Evolutionary conservation across 2,113 vertebrate genomes (phyloP).

Genomic region (Daboia siamensis): DNA sequence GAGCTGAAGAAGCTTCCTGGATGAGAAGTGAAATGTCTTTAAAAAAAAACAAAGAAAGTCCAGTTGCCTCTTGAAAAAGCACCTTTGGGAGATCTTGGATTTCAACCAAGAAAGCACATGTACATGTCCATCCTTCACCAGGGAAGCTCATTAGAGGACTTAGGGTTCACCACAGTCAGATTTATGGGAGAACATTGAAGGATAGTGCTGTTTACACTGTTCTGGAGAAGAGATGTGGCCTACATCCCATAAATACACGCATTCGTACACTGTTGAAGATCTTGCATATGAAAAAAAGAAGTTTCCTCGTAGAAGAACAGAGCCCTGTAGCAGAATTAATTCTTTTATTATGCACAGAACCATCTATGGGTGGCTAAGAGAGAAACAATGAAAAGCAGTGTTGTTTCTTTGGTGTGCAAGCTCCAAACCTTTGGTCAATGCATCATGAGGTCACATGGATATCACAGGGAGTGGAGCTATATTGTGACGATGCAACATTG

Average conservation of each 20-base stretch:
- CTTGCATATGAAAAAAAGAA: not conserved
- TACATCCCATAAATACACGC: not conserved
- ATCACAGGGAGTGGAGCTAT: not conserved
- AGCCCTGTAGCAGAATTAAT: not conserved
- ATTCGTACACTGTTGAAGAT: not conserved
- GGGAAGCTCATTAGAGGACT: not conserved
- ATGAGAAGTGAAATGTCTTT: too few relatives aligned
- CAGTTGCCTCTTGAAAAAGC: too few relatives aligned
- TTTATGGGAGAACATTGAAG: not conserved
- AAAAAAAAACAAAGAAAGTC: too few relatives aligned
- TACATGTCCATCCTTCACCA: not conserved
- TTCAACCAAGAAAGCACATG: not conserved
- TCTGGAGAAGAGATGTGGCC: not conserved
- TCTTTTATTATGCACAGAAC: not conserved
- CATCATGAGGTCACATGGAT: not conserved
- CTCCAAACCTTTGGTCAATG: not conserved
- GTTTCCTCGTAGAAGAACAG: not conserved
- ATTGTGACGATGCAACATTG: not conserved
- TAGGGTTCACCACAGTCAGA: not conserved
- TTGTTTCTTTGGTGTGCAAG: not conserved
- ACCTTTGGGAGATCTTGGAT: not conserved
- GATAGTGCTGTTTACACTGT: not conserved
- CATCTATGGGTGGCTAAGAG: not conserved
- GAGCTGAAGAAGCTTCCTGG: too few relatives aligned
- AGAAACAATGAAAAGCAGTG: not conserved